Conservation (phyloP, 2,113 vertebrate species). For the Chlorodrepanis virens region DNA sequence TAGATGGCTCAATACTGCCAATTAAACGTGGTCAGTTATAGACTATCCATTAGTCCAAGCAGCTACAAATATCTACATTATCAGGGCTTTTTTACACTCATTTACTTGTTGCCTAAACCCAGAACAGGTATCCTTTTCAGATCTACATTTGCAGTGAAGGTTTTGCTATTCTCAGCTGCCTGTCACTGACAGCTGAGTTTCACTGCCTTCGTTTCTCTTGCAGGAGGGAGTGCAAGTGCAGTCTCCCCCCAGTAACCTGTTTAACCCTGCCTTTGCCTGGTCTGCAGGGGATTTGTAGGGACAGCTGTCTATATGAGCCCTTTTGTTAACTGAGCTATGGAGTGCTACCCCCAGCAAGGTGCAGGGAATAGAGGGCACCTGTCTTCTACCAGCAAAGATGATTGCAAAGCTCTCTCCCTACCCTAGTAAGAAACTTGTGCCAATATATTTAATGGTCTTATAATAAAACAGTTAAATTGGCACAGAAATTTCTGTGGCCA, state of each 20-base stretch:
- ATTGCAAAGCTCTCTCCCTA: neutral
- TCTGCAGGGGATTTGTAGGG: neutral
- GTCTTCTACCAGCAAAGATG: neutral
- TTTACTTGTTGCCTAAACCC: neutral
- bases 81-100: neutral
- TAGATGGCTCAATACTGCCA: neutral
- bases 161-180: neutral
- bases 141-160: neutral
- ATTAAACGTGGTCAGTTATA: neutral
- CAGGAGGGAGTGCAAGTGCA: neutral
- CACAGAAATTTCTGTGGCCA: neutral
- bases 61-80: neutral
- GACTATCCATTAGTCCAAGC: neutral
- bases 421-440: neutral
- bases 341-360: neutral
- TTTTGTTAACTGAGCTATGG: neutral
- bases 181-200: neutral
- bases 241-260: neutral
- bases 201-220: neutral
- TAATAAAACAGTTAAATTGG: neutral
- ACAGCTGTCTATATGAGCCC: rapidly evolving
- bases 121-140: neutral
- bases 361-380: neutral
- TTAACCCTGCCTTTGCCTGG: neutral
- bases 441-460: neutral